Evolutionary conservation across 1,140 invertebrate genomes (phyloP).

Genomic region (Sipha flava): DNA sequence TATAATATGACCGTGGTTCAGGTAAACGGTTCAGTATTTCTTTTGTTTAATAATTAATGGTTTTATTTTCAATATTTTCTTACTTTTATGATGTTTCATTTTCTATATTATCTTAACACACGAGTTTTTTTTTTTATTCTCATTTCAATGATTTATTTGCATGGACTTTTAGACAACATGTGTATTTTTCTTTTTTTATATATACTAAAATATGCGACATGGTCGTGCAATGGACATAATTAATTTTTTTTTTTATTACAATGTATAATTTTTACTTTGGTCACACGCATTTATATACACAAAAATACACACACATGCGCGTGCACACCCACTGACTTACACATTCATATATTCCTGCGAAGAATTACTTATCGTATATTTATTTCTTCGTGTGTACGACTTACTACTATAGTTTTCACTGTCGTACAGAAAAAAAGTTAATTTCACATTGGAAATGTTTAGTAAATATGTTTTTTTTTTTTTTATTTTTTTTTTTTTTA

Average conservation of each 20-base stretch:
- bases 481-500: background rate
- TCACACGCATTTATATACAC: too few species aligned
- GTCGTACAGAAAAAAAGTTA: background rate
- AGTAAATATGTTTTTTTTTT: constrained; percentile 1
- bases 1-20: background rate
- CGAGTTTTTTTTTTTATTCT: background rate
- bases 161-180: background rate
- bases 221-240: background rate
- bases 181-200: background rate
- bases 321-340: too few species aligned
- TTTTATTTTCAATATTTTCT: background rate
- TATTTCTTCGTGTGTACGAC: background rate
- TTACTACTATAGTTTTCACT: background rate
- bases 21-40: constrained; percentile 3
- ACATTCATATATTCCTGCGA: background rate
- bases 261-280: background rate
- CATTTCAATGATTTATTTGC: background rate
- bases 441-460: constrained; percentile 32
- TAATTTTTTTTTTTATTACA: background rate
- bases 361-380: background rate
- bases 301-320: too few species aligned
- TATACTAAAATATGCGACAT: background rate
- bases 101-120: background rate
- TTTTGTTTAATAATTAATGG: background rate
- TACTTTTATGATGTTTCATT: background rate